These are phyloP conservation scores for Haemorhous mexicanus DNA, from an alignment of 2,113 vertebrate species.

Conservation along the genomic window DNA sequence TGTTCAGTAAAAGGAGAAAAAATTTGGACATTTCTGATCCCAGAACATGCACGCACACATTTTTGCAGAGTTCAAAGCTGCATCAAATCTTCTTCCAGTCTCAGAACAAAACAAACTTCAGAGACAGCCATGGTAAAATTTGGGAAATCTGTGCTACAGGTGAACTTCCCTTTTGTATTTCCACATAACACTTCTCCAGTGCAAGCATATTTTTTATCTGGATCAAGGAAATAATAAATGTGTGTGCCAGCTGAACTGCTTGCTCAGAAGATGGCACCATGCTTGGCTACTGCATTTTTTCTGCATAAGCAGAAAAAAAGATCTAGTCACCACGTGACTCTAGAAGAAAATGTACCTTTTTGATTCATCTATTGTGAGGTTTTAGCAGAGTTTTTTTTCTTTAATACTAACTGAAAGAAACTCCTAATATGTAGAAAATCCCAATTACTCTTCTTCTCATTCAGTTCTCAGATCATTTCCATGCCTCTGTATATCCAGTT, in stretches of 20 bases:
- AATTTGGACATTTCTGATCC: background rate
- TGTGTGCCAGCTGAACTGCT: background rate
- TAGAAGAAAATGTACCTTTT: background rate
- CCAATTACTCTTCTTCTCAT: background rate
- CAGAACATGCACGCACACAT: rapidly evolving
- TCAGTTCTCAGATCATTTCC: background rate
- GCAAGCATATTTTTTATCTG: background rate
- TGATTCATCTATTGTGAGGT: background rate
- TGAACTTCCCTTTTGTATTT: background rate
- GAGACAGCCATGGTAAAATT: background rate
- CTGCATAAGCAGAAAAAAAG: background rate
- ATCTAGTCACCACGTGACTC: background rate
- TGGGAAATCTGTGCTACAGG: background rate
- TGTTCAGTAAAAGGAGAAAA: background rate
- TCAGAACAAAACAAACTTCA: background rate
- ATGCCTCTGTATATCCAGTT: background rate
- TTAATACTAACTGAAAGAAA: background rate
- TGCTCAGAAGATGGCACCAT: background rate
- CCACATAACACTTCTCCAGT: background rate
- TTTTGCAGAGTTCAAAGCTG: background rate
- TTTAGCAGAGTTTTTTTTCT: background rate
- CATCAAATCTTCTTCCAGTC: background rate
- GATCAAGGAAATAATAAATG: background rate
- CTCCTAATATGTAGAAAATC: background rate
- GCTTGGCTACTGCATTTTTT: background rate